A percentile compares a stretch with the other conserved stretches of the same genome.
Conservation (phyloP, 2,113 vertebrate species). For the Corvus cornix region DNA sequence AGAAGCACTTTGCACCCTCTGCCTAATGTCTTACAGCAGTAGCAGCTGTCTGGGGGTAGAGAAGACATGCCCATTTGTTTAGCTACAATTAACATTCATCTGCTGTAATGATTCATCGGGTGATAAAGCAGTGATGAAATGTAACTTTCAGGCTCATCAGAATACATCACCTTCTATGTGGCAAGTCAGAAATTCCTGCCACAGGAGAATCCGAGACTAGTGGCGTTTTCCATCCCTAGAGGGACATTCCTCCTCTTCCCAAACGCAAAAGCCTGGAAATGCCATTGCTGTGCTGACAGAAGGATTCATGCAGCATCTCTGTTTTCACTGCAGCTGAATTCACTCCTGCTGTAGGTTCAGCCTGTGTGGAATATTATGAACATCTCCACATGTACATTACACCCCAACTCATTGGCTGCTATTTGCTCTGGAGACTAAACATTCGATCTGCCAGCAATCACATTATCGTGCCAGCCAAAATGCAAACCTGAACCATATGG, state of each 20-base stretch:
- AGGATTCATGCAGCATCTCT: conserved; percentile 69
- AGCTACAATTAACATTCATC: conserved; percentile 69
- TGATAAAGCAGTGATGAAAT: conserved; percentile 66
- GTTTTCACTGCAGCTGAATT: conserved; percentile 68
- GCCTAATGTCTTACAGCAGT: conserved; percentile 51
- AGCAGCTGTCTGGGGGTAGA: conserved; percentile 63
- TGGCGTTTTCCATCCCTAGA: conserved; percentile 25
- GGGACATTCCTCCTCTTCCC: conserved; percentile 52
- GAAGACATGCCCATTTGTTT: conserved; percentile 64
- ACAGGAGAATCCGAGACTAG: neutral
- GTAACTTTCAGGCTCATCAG: conserved; percentile 59
- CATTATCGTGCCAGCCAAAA: conserved; percentile 74
- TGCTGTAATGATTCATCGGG: conserved; percentile 59
- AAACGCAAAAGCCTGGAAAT: conserved; percentile 55
- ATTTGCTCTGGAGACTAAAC: conserved; percentile 75
- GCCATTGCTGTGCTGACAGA: conserved; percentile 64
- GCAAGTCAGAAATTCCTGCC: conserved; percentile 54
- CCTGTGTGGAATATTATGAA: conserved; percentile 67
- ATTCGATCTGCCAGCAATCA: conserved; percentile 75
- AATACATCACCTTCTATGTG: conserved; percentile 51
- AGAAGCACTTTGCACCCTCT: conserved; percentile 50
- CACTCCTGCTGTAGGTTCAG: conserved; percentile 58
- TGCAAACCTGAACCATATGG: conserved; percentile 79
- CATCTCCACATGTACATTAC: conserved; percentile 71
- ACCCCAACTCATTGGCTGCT: conserved; percentile 72